Conservation (phyloP, 2,113 vertebrate species). For the Gallinago undulata region DNA sequence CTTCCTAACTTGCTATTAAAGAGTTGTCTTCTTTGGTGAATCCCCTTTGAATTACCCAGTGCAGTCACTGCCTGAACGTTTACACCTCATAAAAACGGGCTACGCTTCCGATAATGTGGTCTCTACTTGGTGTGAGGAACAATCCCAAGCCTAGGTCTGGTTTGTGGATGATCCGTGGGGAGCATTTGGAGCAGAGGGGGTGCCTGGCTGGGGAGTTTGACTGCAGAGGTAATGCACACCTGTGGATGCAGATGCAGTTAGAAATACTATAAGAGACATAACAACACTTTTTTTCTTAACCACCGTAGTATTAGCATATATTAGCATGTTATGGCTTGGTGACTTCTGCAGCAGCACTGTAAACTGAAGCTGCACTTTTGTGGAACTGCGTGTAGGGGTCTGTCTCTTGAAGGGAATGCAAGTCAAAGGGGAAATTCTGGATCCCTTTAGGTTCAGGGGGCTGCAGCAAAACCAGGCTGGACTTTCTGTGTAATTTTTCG, state of each 20-base stretch:
- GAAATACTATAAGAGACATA: neutral
- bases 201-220: neutral
- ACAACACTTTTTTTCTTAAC: neutral
- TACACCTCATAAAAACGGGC: neutral
- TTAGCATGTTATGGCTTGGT: neutral
- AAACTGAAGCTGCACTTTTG: neutral
- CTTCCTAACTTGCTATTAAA: neutral
- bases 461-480: neutral
- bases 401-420: neutral
- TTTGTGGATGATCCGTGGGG: neutral
- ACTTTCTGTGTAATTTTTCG: neutral
- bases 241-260: neutral
- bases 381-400: too few relatives aligned
- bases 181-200: neutral
- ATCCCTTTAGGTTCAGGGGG: neutral
- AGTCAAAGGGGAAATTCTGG: neutral
- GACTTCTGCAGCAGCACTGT: neutral
- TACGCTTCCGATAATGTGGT: neutral
- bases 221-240: neutral
- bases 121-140: accelerated
- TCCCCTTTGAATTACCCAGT: neutral
- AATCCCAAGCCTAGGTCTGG: neutral
- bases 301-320: neutral
- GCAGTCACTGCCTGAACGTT: neutral
- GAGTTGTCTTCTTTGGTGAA: neutral